Percentiles rank a stretch among this genome's conserved stretches.
Evolutionary conservation across 2,113 vertebrate genomes (phyloP).

Genomic region (Capra hircus): DNA sequence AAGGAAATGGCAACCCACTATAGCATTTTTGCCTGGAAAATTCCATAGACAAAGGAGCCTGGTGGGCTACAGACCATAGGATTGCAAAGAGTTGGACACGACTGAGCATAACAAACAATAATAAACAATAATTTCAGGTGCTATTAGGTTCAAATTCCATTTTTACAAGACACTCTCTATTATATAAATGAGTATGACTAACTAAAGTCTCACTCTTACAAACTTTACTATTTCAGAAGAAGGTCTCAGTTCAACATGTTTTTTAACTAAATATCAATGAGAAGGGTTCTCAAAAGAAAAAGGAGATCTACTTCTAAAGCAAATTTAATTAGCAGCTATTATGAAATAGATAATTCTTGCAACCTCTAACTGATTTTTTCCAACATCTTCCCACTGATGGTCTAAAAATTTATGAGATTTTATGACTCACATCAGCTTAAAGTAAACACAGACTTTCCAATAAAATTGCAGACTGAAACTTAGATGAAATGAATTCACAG

Average conservation of each 20-base stretch:
- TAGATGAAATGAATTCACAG: not conserved
- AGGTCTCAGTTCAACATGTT: not conserved
- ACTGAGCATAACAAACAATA: not conserved
- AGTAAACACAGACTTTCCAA: not conserved
- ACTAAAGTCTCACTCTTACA: not conserved
- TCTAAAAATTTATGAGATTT: not conserved
- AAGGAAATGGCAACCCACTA: not conserved
- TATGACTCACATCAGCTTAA: not conserved
- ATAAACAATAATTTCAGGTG: not conserved
- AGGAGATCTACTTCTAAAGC: not conserved
- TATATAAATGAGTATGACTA: not conserved
- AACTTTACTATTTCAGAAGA: not conserved
- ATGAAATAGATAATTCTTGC: not conserved
- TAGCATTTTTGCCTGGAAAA: not conserved
- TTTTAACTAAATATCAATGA: not conserved
- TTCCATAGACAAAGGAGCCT: not conserved
- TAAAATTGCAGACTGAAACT: not conserved
- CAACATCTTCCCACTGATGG: not conserved
- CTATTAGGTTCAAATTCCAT: not conserved
- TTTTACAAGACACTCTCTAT: not conserved
- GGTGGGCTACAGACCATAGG: not conserved
- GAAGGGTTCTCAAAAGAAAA: not conserved
- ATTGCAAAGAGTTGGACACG: too few relatives aligned
- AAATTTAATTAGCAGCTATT: not conserved
- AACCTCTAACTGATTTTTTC: not conserved